Percentiles rank a stretch among this genome's conserved stretches.
Conservation (phyloP, 2,797 vertebrate species). For the Petrocephalus schoutedeni region DNA sequence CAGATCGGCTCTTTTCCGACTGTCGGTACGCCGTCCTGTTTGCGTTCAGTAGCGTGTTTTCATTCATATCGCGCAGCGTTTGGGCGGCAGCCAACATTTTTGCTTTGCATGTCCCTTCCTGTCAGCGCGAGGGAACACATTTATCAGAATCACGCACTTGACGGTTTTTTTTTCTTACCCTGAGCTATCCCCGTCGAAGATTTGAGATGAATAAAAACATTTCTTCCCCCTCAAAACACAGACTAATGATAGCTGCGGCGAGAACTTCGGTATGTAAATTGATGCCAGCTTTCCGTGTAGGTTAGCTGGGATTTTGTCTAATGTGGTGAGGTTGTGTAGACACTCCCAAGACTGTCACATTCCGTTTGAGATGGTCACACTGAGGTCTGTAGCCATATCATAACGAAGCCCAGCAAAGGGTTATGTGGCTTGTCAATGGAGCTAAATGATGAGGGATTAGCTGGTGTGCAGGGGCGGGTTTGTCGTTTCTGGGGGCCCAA, state of each 20-base stretch:
- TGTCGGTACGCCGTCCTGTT: background rate
- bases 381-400: background rate
- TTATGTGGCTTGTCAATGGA: background rate
- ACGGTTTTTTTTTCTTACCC: background rate
- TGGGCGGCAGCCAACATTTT: background rate
- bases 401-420: background rate
- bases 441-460: background rate
- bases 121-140: background rate
- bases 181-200: background rate
- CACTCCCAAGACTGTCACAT: background rate
- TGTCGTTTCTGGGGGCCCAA: background rate
- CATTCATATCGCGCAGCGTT: background rate
- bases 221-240: background rate
- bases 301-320: background rate
- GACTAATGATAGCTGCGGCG: background rate
- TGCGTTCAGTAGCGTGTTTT: background rate
- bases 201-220: background rate
- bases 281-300: background rate
- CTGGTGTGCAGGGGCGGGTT: background rate
- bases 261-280: background rate
- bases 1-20: background rate
- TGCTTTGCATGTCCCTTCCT: constrained; percentile 36
- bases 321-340: background rate
- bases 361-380: background rate
- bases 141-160: background rate